Conservation (phyloP, 1,140 invertebrate species). For the Melanaphis sacchari region DNA sequence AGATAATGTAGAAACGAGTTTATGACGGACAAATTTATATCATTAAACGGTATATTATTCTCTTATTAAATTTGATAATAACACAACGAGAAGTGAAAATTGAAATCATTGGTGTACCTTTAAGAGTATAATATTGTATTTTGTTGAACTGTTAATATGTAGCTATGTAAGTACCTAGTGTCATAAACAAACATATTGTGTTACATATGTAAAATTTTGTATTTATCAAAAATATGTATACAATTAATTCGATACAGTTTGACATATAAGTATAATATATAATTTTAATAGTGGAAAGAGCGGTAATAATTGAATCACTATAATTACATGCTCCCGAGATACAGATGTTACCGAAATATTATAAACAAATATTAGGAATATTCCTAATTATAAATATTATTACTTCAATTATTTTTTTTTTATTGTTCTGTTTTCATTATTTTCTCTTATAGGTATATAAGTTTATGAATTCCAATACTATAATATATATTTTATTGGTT, state of each 20-base stretch:
- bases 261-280: neutral
- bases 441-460: neutral
- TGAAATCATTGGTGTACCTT: neutral
- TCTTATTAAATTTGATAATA: neutral
- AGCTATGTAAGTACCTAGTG: neutral
- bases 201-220: neutral
- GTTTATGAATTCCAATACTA: neutral
- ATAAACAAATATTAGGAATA: neutral
- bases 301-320: neutral
- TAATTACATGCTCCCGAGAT: neutral
- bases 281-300: neutral
- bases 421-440: neutral
- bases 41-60: neutral
- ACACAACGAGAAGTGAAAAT: neutral
- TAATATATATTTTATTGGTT: neutral
- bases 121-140: neutral
- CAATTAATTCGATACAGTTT: neutral
- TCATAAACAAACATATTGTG: neutral
- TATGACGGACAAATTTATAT: neutral
- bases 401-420: neutral
- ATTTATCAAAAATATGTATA: neutral
- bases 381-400: neutral
- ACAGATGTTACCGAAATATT: neutral
- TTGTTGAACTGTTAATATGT: neutral
- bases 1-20: neutral